A percentile compares a stretch with the other conserved stretches of the same genome.
Evolutionary conservation across 1,140 invertebrate genomes (phyloP).

Genomic region (Colletes gigas): DNA sequence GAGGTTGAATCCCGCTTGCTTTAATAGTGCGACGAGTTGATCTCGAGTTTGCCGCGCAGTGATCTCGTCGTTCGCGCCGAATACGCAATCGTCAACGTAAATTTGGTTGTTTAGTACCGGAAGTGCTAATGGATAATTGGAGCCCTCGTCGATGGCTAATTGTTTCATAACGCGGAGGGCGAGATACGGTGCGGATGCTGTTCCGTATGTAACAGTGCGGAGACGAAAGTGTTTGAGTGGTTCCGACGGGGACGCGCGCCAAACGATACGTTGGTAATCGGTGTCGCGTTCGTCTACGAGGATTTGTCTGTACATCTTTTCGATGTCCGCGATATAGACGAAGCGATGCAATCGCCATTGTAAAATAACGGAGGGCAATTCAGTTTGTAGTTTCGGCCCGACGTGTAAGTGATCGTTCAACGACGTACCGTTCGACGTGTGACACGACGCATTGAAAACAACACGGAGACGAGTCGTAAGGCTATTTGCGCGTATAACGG

Average conservation of each 20-base stretch:
- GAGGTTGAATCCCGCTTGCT: background rate
- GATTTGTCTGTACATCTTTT: slow-evolving; percentile 63
- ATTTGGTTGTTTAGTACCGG: background rate
- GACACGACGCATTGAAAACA: slow-evolving; percentile 9
- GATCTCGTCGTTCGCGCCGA: background rate
- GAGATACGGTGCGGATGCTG: background rate
- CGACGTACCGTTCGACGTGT: background rate
- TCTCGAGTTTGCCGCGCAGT: background rate
- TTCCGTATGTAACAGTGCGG: slow-evolving; percentile 7
- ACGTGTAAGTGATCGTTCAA: background rate
- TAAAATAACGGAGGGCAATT: slow-evolving; percentile 12
- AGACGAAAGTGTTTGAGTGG: background rate
- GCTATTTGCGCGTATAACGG: background rate
- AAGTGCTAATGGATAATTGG: background rate
- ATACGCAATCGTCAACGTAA: background rate
- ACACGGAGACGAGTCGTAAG: slow-evolving; percentile 6
- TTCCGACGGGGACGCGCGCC: background rate
- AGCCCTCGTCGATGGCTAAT: background rate
- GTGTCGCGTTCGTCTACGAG: background rate
- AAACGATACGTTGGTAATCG: slow-evolving; percentile 2
- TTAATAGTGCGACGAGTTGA: background rate
- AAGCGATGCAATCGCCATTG: slow-evolving; percentile 63
- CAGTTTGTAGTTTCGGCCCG: background rate
- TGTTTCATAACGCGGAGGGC: background rate
- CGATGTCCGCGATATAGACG: slow-evolving; percentile 67